Base-by-base conservation (phyloP, 1,140 invertebrate genomes). In the Antheraea mylitta region DNA sequence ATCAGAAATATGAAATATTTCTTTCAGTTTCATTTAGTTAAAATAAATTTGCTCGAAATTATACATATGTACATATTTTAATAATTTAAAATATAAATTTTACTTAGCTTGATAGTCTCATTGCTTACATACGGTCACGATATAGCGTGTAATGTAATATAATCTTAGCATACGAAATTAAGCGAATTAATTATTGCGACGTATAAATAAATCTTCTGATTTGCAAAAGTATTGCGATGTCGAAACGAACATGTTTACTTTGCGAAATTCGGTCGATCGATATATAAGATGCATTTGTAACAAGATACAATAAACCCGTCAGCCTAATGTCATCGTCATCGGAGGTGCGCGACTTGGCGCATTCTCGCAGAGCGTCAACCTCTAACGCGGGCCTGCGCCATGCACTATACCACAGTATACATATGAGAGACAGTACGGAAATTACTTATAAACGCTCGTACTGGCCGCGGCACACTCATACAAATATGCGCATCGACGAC, bases 321-420 rank as follows among this genome's bases (percentile, higher is more conserved):
- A 79, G 74, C 74, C 22, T 30, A 30, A 30, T 30, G 72, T 71
- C 68, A 83, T 30, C 83, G 81, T 87, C 68, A 72, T 68, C 75
- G 69, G 79, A 82, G 81, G 85, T 79, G 85, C 78, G 77, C 75
- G 74, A 66, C 78, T 76, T 75, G 80, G 83, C 82, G 81, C 84
- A 86, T 85, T 89, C 86, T 84, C 85, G 78, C 78, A 79, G 86
- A 90, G 77, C 87, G 82, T 90, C 86, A 90, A 90, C 86, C 87
- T 88, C 85, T 76, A 72, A 71, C 74, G 72, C 74, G 69, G 13
- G 69, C 70, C 76, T 76, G 60, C 70, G 59, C 64, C 65, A 59
- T 8, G 38, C 69, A n/a, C n/a, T n/a, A n/a, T n/a, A n/a, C n/a
- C n/a, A n/a, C n/a, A n/a, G n/a, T n/a, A n/a, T n/a, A n/a, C n/a